Evolutionary conservation across 2,113 vertebrate genomes (phyloP).

Genomic region (Ctenomys sociabilis): DNA sequence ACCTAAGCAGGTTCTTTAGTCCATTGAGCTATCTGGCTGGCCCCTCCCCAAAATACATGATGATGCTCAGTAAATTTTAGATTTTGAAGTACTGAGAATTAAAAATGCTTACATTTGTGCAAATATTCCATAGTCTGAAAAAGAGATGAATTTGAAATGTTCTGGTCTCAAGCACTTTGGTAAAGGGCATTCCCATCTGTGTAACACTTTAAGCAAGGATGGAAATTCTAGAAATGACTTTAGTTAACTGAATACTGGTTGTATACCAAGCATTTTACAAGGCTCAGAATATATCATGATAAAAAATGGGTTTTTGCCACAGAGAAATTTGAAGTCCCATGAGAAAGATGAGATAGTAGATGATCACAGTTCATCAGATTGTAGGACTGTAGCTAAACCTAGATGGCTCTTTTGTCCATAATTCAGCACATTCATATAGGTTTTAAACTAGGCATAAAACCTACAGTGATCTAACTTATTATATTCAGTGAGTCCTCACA

Average conservation of each 20-base stretch:
- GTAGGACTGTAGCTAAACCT: slow-evolving; percentile 22
- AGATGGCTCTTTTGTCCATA: neutral
- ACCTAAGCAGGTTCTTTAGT: too few relatives aligned
- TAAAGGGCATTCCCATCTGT: neutral
- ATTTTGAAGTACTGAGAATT: neutral
- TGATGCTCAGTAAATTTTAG: neutral
- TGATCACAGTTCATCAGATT: neutral
- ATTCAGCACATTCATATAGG: neutral
- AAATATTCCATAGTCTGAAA: neutral
- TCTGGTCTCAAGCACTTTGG: neutral
- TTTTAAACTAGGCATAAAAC: neutral
- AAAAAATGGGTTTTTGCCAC: neutral
- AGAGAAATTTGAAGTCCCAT: neutral
- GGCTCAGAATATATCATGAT: neutral
- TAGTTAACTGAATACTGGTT: neutral
- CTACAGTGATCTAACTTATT: neutral
- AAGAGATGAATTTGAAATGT: neutral
- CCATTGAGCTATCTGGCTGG: too few relatives aligned
- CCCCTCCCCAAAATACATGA: neutral
- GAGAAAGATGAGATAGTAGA: neutral
- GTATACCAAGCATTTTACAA: neutral
- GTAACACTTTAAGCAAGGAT: neutral
- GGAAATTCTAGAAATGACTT: neutral
- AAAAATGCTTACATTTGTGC: neutral
- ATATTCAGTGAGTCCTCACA: neutral